phyloP scores from a whole-genome alignment of 2,113 vertebrate genomes.

The Myotis lucifugus region DNA sequence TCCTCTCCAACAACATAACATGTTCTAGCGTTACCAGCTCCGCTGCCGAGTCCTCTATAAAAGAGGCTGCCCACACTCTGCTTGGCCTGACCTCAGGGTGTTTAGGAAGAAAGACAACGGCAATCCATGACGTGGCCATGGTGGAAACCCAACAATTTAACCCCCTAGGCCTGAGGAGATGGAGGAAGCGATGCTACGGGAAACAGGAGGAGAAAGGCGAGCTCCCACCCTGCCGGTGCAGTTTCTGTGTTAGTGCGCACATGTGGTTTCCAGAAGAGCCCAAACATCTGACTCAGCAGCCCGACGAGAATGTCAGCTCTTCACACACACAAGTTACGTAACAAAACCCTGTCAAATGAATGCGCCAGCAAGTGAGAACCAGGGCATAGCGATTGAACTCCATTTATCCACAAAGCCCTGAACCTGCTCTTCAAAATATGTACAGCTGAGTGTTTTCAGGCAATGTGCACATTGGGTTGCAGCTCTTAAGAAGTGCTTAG shows the following conservation, averaged over 20 bases:
- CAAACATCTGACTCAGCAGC: conserved; percentile 49
- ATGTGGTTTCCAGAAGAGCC: conserved; percentile 53
- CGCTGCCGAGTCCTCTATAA: conserved; percentile 71
- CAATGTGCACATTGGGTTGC: neutral
- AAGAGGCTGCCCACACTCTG: conserved; percentile 60
- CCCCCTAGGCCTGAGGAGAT: neutral
- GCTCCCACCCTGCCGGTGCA: neutral
- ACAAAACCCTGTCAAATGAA: neutral
- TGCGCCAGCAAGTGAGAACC: neutral
- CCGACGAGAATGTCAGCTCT: neutral
- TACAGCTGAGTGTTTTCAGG: neutral
- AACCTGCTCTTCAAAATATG: neutral
- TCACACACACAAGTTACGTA: conserved; percentile 51
- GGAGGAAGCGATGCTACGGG: neutral
- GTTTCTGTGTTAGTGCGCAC: neutral
- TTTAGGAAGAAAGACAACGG: conserved; percentile 65
- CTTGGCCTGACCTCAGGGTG: conserved; percentile 45
- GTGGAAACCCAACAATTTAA: conserved; percentile 35
- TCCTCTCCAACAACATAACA: conserved; percentile 65
- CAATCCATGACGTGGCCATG: neutral
- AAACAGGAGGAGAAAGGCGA: neutral
- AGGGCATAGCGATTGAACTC: neutral
- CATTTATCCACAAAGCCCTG: neutral
- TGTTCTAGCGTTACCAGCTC: conserved; percentile 60
- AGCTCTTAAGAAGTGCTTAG: neutral